Conservation (phyloP, 2,888 invertebrate species). For the Xanthorhoe spadicearia region DNA sequence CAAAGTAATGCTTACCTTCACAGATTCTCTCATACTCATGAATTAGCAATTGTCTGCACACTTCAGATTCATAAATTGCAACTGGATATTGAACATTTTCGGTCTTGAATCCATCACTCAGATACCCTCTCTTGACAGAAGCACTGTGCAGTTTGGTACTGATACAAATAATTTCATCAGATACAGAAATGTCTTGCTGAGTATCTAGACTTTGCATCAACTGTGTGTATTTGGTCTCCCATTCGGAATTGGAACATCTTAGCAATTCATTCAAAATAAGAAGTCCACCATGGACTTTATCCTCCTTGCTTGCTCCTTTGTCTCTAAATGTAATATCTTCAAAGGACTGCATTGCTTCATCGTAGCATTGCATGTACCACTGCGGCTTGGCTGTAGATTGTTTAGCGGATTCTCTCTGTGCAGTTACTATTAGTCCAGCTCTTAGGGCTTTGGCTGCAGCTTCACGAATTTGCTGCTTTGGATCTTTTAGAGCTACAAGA, state of each 20-base stretch:
- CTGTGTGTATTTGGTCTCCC: conserved; percentile 92
- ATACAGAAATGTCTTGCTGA: conserved; percentile 74
- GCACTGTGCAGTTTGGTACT: conserved; percentile 86
- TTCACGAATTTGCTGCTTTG: conserved; percentile 95
- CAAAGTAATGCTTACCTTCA: conserved; percentile 65
- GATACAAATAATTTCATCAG: conserved; percentile 84
- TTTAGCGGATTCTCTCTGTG: conserved; percentile 97
- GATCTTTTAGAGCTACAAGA: conserved; percentile 95
- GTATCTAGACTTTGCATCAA: conserved; percentile 86
- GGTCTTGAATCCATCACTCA: conserved; percentile 79
- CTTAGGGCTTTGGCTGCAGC: conserved; percentile 97
- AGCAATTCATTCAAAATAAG: conserved; percentile 97
- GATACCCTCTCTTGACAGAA: conserved; percentile 82
- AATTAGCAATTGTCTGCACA: conserved; percentile 91
- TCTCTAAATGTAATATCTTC: conserved; percentile 88
- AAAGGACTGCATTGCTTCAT: conserved; percentile 93
- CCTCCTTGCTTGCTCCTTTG: conserved; percentile 93
- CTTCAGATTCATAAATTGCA: conserved; percentile 92
- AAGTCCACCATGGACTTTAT: conserved; percentile 96
- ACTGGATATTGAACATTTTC: conserved; percentile 82
- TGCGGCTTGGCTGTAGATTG: conserved; percentile 94
- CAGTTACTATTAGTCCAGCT: conserved; percentile 96
- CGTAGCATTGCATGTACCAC: conserved; percentile 97
- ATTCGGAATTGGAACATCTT: conserved; percentile 93
- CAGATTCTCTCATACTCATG: conserved; percentile 94